phyloP scores from a whole-genome alignment of 2,888 invertebrate genomes.

The Phengaris alcon region DNA sequence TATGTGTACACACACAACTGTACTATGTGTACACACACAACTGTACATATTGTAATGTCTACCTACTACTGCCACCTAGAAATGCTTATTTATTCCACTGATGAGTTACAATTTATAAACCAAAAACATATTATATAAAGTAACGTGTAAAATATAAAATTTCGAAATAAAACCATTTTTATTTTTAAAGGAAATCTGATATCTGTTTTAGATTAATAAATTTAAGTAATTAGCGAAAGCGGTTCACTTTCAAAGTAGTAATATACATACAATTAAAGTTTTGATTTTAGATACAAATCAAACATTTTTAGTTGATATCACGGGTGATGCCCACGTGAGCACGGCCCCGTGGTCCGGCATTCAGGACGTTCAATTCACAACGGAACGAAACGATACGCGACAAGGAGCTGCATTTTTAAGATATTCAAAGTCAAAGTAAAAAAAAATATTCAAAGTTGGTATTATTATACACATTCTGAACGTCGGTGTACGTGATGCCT shows the following conservation, averaged over 20 bases:
- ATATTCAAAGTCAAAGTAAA: too few relatives aligned
- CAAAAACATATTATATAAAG: neutral
- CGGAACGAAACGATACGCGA: too few relatives aligned
- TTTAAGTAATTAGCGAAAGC: constrained; percentile 1
- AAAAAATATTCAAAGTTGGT: too few relatives aligned
- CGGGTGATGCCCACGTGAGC: neutral
- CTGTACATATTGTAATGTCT: too few relatives aligned
- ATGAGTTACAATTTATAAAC: neutral
- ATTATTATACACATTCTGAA: too few relatives aligned
- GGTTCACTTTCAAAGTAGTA: neutral
- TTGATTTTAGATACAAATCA: neutral
- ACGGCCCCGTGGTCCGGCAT: too few relatives aligned
- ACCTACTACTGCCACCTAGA: too few relatives aligned
- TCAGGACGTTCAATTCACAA: too few relatives aligned
- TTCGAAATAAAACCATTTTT: neutral
- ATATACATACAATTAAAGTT: neutral
- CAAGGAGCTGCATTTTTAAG: too few relatives aligned
- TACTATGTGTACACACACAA: neutral
- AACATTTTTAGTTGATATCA: neutral
- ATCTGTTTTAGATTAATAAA: neutral
- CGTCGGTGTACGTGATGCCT: too few relatives aligned
- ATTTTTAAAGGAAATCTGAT: neutral
- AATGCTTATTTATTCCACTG: too few relatives aligned
- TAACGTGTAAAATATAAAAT: neutral
- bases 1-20: neutral